Evolutionary conservation across 2,113 vertebrate genomes (phyloP), one percentile per base, ranked within the genome.

Genomic region (Syrrhaptes paradoxus): DNA sequence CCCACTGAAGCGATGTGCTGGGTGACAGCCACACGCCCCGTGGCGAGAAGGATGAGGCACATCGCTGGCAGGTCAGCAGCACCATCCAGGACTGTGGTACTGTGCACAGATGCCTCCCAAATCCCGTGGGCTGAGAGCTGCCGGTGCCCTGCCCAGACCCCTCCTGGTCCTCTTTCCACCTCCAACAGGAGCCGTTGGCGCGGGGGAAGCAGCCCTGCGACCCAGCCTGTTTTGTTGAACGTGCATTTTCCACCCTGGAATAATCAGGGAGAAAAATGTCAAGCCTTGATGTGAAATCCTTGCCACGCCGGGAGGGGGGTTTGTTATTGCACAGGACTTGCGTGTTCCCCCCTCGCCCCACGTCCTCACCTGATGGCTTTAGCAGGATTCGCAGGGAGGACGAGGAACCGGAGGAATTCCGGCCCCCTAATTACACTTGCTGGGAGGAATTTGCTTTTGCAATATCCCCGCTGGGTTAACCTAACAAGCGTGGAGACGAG

Each of bases 351-450:
- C 75, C 58, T 90, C 87, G 75, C 86, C 87, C 77, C 3, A 2
- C 45, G 73, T 92, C 86, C 77, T 88, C 92, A 97, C 93, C 97
- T 96, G 96, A 97, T 96, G 93, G 95, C 81, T 96, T 97, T 97
- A 96, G 80, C 93, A 87, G 95, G 51, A 91, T 95, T 77, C 17
- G 3, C 2, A 38, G 49, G 8, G 70, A 96, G 85, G 96, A 97
- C 97, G 80, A 95, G 96, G 97, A 92, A 96, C 96, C 4, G 10
- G 95, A 97, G 98, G 97, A 97, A 98, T 98, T 98, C 98, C 97
- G 96, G 97, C 94, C 65, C 41, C 80, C 78, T 94, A 89, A 94
- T 96, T 96, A 90, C 61, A 34, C 85, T 93, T 63, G 92, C 93
- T 93, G 96, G 95, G 95, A 96, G 92, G 76, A 85, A 87, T 80